A percentile compares a stretch with the other conserved stretches of the same genome.
Evolutionary conservation across 2,113 vertebrate genomes (phyloP).

Genomic region (Thalassarche chlororhynchos): DNA sequence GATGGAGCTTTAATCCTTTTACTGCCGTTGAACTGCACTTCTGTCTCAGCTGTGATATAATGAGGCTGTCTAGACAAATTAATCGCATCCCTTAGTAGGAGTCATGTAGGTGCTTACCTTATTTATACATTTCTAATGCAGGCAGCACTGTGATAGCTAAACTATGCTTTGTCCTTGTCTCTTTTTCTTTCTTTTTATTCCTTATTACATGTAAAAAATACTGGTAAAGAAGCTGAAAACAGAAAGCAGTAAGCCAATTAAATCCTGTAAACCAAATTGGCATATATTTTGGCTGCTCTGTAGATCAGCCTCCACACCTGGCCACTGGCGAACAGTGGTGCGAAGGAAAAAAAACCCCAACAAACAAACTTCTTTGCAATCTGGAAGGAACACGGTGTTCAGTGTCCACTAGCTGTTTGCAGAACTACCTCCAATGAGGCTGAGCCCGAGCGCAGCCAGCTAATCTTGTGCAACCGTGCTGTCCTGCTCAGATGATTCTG

Average conservation of each 20-base stretch:
- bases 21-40: constrained; percentile 22
- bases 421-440: accelerated
- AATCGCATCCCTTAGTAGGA: constrained; percentile 36
- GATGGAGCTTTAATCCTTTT: constrained; percentile 59
- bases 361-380: not conserved
- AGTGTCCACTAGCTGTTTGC: not conserved
- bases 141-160: not conserved
- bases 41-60: constrained; percentile 42
- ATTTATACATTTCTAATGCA: not conserved
- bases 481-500: not conserved
- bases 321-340: not conserved
- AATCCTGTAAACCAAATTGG: not conserved
- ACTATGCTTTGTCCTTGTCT: not conserved
- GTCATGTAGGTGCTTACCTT: constrained; percentile 44
- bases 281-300: not conserved
- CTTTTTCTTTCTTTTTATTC: not conserved
- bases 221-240: not conserved
- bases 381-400: not conserved
- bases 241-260: not conserved
- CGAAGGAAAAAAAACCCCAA: accelerated
- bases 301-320: not conserved
- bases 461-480: not conserved
- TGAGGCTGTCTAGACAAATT: constrained; percentile 59
- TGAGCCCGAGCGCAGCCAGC: not conserved
- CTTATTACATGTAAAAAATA: not conserved